Conservation (phyloP, 1,140 invertebrate genomes). For the Drosophila repleta region DNA sequence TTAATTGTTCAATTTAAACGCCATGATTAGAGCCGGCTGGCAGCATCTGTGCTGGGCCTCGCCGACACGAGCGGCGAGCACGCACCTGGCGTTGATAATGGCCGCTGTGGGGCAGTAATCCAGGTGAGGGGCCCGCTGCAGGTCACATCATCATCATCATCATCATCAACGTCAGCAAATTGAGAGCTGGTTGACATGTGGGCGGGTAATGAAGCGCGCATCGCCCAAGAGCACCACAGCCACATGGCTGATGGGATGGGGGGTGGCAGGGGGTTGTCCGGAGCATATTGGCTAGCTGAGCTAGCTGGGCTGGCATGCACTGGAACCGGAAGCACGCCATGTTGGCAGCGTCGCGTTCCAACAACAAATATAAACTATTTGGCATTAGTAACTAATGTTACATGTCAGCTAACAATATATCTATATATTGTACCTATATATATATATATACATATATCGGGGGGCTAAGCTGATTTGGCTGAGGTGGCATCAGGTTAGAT, state of each 20-base stretch:
- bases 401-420: slow-evolving; percentile 16
- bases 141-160: neutral
- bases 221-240: slow-evolving; percentile 6
- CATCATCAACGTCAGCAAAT: slow-evolving; percentile 20
- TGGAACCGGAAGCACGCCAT: slow-evolving; percentile 46
- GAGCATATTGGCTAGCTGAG: too few species aligned
- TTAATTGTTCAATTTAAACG: slow-evolving; percentile 74
- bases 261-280: neutral
- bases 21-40: slow-evolving; percentile 57
- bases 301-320: slow-evolving; percentile 21
- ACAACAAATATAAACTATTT: slow-evolving; percentile 51
- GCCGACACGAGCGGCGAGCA: slow-evolving; percentile 66
- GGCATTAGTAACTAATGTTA: slow-evolving; percentile 45
- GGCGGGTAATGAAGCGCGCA: slow-evolving; percentile 30
- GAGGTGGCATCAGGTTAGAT: slow-evolving; percentile 24
- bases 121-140: neutral
- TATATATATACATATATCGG: too few species aligned
- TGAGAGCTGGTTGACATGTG: slow-evolving; percentile 27
- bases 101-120: slow-evolving; percentile 9
- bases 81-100: slow-evolving; percentile 75
- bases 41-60: slow-evolving; percentile 12
- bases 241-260: neutral
- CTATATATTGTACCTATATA: too few species aligned
- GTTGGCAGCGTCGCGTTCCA: slow-evolving; percentile 44
- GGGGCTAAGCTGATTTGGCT: neutral